Base-by-base conservation (phyloP, 2,113 vertebrate genomes). In the Stigmatopora argus region DNA sequence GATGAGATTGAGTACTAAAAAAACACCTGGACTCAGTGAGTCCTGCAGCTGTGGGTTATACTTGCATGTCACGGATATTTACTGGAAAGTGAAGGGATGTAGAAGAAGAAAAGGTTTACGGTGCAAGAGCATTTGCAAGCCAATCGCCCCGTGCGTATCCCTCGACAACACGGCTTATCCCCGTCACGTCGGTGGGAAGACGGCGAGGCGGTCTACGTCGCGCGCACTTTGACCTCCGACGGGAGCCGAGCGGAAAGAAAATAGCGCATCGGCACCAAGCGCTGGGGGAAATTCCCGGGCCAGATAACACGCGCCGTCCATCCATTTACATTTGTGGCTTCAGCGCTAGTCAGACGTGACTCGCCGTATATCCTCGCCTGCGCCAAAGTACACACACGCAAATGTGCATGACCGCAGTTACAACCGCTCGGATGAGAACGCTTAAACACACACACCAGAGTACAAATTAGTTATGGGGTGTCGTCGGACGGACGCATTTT, bases 271-370 rank as follows among this genome's bases (percentile, higher is more conserved):
- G 65, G 63, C 63, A 23, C 11, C 45, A 19, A 12, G 10, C 3
- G 56, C 69, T 71, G 53, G 53, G 80, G 85, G 83, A 85, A 82
- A 83, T 82, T 86, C 86, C 83, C 49, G 17, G 4, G 77, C 77
- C 57, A 74, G 73, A 84, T 88, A 85, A 85, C 81, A 85, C 57
- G 81, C 73, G 7, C 35, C 4, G 35, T 38, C 61, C 77, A 88
- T 83, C 70, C 72, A 84, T 83, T 85, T 88, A 76, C 81, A 69
- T n/a, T n/a, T 84, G 81, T 69, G 78, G 81, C 62, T 81, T 83
- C 67, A 69, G 66, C 68, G 71, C 18, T 61, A 67, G 65, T 74
- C 70, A 65, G 72, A 79, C 57, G 34, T 61, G 69, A 66, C 79
- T 72, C 66, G 71, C 75, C 70, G 69, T 80, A 78, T 74, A 74